These are phyloP conservation scores for Reticulitermes lucifugus DNA, from an alignment of 2,888 invertebrate genomes.

Conservation along the genomic window DNA sequence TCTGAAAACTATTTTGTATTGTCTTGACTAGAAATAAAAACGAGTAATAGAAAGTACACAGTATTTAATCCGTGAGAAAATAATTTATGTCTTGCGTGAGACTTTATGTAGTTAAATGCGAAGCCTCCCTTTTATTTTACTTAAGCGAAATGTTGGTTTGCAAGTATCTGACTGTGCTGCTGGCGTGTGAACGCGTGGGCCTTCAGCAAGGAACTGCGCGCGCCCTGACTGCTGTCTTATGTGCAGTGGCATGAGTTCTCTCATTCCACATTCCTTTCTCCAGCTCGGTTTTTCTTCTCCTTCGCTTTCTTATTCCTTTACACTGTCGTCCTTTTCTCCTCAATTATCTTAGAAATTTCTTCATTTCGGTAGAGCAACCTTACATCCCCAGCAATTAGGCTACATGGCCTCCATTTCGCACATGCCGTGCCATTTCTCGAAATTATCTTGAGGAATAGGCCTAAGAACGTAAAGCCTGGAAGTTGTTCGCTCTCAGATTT, in stretches of 20 bases:
- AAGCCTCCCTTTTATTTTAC: too few relatives aligned
- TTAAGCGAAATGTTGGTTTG: too few relatives aligned
- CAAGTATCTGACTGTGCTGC: too few relatives aligned
- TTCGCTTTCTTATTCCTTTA: background rate
- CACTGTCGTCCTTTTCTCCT: slow-evolving; percentile 21
- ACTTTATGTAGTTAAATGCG: too few relatives aligned
- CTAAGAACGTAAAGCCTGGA: background rate
- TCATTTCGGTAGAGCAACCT: slow-evolving; percentile 27
- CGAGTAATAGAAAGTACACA: too few relatives aligned
- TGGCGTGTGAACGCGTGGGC: too few relatives aligned
- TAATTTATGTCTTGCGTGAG: too few relatives aligned
- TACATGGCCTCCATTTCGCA: slow-evolving; percentile 28
- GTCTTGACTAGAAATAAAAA: too few relatives aligned
- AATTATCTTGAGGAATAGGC: slow-evolving; percentile 23
- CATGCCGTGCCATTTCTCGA: slow-evolving; percentile 39
- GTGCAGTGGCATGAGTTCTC: background rate
- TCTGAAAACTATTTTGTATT: too few relatives aligned
- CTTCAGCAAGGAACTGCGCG: too few relatives aligned
- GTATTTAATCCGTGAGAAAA: too few relatives aligned
- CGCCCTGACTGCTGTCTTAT: background rate
- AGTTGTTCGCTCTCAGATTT: too few relatives aligned
- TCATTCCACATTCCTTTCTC: background rate
- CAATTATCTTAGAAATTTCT: slow-evolving; percentile 43
- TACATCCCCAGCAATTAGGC: slow-evolving; percentile 18
- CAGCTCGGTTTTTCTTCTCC: background rate